Conservation (phyloP, 2,888 invertebrate species). For the Dryobotodes eremita region DNA sequence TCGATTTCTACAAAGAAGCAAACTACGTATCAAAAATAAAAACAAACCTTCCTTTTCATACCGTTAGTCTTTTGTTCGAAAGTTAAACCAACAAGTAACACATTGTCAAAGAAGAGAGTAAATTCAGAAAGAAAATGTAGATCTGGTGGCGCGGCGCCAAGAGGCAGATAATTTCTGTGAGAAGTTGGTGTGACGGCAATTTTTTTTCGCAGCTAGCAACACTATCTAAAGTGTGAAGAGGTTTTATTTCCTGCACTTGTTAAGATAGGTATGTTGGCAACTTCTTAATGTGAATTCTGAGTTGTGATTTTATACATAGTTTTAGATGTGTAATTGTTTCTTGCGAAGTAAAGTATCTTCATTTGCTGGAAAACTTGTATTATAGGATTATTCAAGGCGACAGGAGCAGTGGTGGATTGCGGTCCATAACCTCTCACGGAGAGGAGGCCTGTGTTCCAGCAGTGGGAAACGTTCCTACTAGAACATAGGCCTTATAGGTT, state of each 20-base stretch:
- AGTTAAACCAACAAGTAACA: constrained; percentile 49
- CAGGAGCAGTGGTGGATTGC: too few relatives aligned
- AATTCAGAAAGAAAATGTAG: constrained; percentile 57
- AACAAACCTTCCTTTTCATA: constrained; percentile 30
- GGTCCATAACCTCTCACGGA: too few relatives aligned
- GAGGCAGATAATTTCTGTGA: constrained; percentile 56
- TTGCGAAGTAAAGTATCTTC: background rate
- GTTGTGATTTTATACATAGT: too few relatives aligned
- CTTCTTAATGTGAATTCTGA: constrained; percentile 1
- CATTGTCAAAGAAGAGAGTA: constrained; percentile 58
- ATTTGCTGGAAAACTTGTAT: too few relatives aligned
- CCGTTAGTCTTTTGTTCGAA: constrained; percentile 37
- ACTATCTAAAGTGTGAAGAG: constrained; percentile 34
- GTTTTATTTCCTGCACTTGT: constrained; percentile 23
- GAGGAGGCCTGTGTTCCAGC: too few relatives aligned
- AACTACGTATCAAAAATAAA: constrained; percentile 4
- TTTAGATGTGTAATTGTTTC: background rate
- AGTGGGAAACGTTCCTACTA: too few relatives aligned
- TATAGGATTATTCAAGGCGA: too few relatives aligned
- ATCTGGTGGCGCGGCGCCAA: constrained; percentile 56
- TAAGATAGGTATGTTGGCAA: background rate
- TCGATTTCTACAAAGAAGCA: background rate
- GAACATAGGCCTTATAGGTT: too few relatives aligned
- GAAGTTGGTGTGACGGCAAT: constrained; percentile 40
- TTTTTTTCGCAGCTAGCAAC: constrained; percentile 44